Percentiles rank a stretch among this genome's conserved stretches.
Conservation (phyloP, 2,113 vertebrate genomes). For the Clarias gariepinus region DNA sequence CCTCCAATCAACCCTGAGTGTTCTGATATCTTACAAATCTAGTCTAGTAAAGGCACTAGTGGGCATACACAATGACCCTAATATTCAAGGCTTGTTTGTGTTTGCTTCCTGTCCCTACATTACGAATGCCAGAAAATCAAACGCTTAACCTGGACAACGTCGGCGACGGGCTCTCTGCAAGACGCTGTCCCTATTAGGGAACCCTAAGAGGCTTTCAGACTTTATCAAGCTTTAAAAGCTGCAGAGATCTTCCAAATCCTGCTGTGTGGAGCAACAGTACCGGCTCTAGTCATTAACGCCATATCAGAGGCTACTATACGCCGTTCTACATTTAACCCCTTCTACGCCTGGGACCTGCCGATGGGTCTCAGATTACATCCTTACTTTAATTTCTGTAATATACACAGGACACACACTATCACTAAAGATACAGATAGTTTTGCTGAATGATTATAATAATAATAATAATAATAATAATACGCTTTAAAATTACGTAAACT, state of each 20-base stretch:
- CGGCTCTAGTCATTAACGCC: slow-evolving; percentile 43
- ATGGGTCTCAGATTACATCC: background rate
- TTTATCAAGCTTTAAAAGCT: slow-evolving; percentile 79
- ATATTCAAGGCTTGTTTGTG: slow-evolving; percentile 64
- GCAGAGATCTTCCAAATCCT: slow-evolving; percentile 58
- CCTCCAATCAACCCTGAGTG: slow-evolving; percentile 66
- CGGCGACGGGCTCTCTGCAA: slow-evolving; percentile 29
- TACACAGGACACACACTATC: no score
- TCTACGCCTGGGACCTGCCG: background rate
- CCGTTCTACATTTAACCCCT: slow-evolving; percentile 47
- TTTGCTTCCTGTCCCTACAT: slow-evolving; percentile 48
- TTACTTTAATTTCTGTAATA: background rate
- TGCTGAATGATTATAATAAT: background rate
- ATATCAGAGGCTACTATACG: slow-evolving; percentile 26
- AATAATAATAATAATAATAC: no score
- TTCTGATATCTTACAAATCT: slow-evolving; percentile 61
- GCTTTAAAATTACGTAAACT: no score
- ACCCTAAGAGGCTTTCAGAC: slow-evolving; percentile 77
- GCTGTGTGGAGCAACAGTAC: slow-evolving; percentile 16
- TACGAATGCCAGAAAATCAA: slow-evolving; percentile 64
- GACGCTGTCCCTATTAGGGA: slow-evolving; percentile 62
- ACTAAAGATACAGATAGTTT: background rate
- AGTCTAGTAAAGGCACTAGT: slow-evolving; percentile 44
- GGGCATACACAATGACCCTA: slow-evolving; percentile 62
- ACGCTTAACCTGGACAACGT: slow-evolving; percentile 52